Conservation (phyloP, 2,113 vertebrate genomes). For the Rhineura floridana region DNA sequence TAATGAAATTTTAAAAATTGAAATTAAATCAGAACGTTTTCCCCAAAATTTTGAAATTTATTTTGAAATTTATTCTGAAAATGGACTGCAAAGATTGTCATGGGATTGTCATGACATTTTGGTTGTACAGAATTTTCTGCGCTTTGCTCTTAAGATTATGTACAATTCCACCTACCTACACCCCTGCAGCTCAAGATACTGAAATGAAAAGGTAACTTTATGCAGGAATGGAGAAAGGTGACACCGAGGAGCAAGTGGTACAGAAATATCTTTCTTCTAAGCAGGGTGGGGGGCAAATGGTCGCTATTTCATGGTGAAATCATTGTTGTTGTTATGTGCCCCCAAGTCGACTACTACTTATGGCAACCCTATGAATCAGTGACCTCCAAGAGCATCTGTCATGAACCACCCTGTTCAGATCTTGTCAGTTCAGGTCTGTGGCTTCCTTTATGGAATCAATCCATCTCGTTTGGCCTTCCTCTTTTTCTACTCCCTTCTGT, state of each 20-base stretch:
- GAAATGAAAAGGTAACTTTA: background rate
- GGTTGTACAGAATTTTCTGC: background rate
- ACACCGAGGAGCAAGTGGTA: background rate
- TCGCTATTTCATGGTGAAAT: background rate
- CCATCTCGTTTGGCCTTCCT: too few relatives aligned
- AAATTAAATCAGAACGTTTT: background rate
- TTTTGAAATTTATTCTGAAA: background rate
- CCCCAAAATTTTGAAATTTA: background rate
- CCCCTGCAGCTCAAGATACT: background rate
- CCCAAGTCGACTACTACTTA: too few relatives aligned
- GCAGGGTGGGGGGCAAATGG: background rate
- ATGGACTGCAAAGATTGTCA: background rate
- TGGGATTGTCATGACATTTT: background rate
- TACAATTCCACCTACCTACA: background rate
- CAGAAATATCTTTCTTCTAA: too few relatives aligned
- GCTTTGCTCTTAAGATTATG: background rate
- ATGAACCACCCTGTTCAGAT: too few relatives aligned
- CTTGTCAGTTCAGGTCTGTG: too few relatives aligned
- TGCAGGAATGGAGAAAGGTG: background rate
- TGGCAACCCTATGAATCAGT: too few relatives aligned
- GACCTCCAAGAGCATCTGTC: too few relatives aligned
- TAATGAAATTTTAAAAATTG: background rate
- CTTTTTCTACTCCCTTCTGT: too few relatives aligned
- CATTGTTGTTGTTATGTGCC: too few relatives aligned
- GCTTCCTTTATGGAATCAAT: too few relatives aligned